Evolutionary conservation across 35 echinoderm and acorn worm species (phyloP).

Genomic region (Hemicentrotus pulcherrimus): DNA sequence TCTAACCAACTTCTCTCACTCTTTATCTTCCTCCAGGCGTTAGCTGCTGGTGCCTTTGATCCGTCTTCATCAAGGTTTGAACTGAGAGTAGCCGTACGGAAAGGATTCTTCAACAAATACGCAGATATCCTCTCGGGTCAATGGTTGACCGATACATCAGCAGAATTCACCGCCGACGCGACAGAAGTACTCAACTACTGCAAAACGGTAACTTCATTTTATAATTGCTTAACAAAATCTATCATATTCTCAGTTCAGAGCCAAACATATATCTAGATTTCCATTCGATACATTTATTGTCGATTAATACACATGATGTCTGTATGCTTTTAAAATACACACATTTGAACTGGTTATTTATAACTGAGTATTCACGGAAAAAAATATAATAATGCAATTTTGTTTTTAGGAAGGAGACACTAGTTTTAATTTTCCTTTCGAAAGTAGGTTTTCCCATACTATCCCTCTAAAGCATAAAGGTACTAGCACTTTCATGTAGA

Average conservation of each 20-base stretch:
- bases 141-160: constrained; percentile 38
- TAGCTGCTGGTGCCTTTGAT: constrained; percentile 33
- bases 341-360: no score
- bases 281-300: no score
- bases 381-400: no score
- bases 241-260: background rate
- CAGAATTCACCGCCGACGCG: background rate
- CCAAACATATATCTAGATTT: no score
- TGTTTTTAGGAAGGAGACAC: no score
- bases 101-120: constrained; percentile 36
- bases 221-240: background rate
- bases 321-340: no score
- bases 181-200: constrained; percentile 34
- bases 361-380: no score
- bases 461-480: no score
- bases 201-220: background rate
- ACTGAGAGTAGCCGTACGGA: constrained; percentile 9
- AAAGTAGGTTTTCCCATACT: no score
- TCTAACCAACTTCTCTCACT: background rate
- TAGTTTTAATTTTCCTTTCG: no score
- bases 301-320: no score
- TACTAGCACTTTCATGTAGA: no score
- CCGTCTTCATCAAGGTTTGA: background rate
- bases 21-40: background rate
- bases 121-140: constrained; percentile 8